These are phyloP conservation scores for Dysdera silvatica DNA, from an alignment of 1,140 invertebrate species.

Conservation along the genomic window DNA sequence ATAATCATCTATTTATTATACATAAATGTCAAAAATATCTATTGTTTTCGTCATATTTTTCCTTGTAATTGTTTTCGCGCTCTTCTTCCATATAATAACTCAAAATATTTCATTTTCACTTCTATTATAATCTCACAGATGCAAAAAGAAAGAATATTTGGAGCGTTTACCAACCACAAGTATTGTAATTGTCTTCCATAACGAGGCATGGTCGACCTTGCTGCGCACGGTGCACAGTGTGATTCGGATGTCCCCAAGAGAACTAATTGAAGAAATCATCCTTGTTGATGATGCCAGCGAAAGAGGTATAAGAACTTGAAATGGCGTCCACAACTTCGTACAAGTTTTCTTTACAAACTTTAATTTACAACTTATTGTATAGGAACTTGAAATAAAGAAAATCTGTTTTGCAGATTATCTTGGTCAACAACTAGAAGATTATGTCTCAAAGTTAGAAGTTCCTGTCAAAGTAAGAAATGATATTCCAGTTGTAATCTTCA, in stretches of 20 bases:
- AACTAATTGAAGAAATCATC: conserved; percentile 93
- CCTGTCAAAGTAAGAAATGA: conserved; percentile 50
- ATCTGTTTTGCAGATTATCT: conserved; percentile 69
- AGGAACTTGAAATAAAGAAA: background rate
- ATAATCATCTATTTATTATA: too few species aligned
- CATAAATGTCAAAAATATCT: too few species aligned
- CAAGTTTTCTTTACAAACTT: background rate
- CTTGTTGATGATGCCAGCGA: conserved; percentile 95
- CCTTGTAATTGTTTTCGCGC: too few species aligned
- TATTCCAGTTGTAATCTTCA: background rate
- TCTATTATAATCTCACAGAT: conserved; percentile 29
- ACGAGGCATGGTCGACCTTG: conserved; percentile 95
- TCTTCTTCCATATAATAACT: too few species aligned
- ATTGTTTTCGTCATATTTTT: too few species aligned
- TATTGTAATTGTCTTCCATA: conserved; percentile 95
- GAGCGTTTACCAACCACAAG: conserved; percentile 70
- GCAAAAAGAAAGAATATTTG: conserved; percentile 32
- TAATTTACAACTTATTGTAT: background rate
- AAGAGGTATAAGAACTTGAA: conserved; percentile 55
- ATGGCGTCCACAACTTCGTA: background rate
- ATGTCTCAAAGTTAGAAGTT: conserved; percentile 74
- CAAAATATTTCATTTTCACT: too few species aligned
- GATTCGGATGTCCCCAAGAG: conserved; percentile 67
- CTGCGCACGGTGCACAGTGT: conserved; percentile 93
- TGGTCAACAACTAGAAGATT: conserved; percentile 78